phyloP scores from a whole-genome alignment of 2,113 vertebrate genomes.

The Dermatemys mawii region DNA sequence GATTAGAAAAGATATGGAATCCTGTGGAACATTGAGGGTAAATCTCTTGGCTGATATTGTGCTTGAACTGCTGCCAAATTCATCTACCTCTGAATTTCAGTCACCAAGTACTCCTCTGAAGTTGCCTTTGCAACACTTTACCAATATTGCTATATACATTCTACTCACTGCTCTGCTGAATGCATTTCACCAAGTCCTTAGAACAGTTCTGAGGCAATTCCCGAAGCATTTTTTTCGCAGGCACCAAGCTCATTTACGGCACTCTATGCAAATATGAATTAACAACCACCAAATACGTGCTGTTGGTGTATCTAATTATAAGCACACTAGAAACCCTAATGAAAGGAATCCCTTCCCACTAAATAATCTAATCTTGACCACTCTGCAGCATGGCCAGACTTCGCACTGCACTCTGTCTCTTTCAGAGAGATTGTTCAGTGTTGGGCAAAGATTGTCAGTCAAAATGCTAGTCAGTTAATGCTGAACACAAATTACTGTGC shows the following conservation, averaged over 20 bases:
- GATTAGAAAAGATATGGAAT: neutral
- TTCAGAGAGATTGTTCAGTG: neutral
- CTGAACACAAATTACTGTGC: neutral
- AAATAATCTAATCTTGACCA: neutral
- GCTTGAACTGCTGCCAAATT: neutral
- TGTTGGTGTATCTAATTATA: neutral
- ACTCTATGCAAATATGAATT: neutral
- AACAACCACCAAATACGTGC: rapidly evolving
- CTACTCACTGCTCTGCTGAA: neutral
- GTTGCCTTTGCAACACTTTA: neutral
- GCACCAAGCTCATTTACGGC: neutral
- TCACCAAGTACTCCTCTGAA: neutral
- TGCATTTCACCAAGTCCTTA: neutral
- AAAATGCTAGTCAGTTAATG: neutral
- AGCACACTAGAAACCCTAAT: neutral
- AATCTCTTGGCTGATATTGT: neutral
- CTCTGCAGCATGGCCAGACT: neutral
- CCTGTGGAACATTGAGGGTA: neutral
- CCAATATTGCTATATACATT: neutral
- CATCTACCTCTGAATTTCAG: neutral
- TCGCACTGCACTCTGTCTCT: neutral
- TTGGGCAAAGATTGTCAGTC: neutral
- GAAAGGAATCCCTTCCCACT: rapidly evolving
- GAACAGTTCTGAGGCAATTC: neutral
- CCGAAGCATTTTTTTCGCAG: neutral